These are phyloP conservation scores for Peromyscus eremicus DNA, from an alignment of 2,797 vertebrate genomes.

Conservation along the genomic window DNA sequence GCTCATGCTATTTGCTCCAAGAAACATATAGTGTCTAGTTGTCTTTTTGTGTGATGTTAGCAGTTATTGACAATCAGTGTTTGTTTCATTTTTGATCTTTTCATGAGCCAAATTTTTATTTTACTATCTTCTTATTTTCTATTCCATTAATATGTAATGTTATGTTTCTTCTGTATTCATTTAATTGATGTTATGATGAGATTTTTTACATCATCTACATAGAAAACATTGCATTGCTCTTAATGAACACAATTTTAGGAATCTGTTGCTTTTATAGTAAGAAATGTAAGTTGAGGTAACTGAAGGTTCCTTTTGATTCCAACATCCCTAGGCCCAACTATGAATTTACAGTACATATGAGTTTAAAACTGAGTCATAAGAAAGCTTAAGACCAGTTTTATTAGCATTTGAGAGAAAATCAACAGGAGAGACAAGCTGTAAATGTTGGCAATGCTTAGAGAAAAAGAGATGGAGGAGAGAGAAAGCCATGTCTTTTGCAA, in stretches of 20 bases:
- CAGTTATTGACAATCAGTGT: background rate
- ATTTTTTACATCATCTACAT: background rate
- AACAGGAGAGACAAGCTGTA: background rate
- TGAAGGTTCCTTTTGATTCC: background rate
- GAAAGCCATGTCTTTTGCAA: background rate
- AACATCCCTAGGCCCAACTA: background rate
- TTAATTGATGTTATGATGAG: background rate
- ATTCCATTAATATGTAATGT: background rate
- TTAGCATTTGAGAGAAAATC: background rate
- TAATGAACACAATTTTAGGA: background rate
- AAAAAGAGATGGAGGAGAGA: background rate
- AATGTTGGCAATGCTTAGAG: background rate
- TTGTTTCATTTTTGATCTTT: background rate
- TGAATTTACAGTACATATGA: background rate
- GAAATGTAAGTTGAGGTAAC: background rate
- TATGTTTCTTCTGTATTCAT: background rate
- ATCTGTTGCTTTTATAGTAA: background rate
- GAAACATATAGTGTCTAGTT: background rate
- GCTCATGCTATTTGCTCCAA: background rate
- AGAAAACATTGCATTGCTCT: background rate
- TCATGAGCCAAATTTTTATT: background rate
- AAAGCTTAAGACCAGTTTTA: background rate
- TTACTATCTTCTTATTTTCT: background rate
- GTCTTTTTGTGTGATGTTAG: background rate
- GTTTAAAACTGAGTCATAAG: background rate